Conservation (phyloP, 2,113 vertebrate genomes). For the Empidonax alnorum region DNA sequence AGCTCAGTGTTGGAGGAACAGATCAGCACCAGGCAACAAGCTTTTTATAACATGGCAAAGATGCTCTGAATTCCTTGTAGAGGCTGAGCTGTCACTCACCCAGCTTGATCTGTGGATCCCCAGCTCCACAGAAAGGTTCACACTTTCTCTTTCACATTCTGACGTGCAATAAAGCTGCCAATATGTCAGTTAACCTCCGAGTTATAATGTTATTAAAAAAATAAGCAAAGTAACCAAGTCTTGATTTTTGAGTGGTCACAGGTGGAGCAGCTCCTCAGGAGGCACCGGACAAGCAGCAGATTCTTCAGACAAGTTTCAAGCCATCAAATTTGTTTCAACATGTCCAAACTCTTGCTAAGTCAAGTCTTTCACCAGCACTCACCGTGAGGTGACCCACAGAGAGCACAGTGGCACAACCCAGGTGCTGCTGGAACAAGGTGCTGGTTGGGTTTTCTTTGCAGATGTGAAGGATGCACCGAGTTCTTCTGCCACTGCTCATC, state of each 20-base stretch:
- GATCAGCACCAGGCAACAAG: neutral
- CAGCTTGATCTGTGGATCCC: neutral
- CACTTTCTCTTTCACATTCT: neutral
- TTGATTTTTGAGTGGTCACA: neutral
- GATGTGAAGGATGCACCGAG: neutral
- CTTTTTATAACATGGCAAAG: neutral
- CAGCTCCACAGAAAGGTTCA: neutral
- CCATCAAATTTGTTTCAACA: neutral
- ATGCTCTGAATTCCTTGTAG: neutral
- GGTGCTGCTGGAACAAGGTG: neutral
- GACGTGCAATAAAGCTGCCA: neutral
- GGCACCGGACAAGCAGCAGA: neutral
- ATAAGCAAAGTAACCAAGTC: neutral
- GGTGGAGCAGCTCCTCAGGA: neutral
- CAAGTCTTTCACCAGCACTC: neutral
- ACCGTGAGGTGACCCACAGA: neutral
- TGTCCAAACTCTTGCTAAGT: neutral
- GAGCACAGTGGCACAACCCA: neutral
- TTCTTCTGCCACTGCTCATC: neutral
- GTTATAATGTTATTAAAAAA: neutral
- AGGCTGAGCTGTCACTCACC: neutral
- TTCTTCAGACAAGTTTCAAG: neutral
- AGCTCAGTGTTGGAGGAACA: neutral
- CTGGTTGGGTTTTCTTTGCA: neutral
- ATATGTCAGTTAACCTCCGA: neutral